These are phyloP conservation scores for Lutjanus erythropterus DNA, from an alignment of 2,113 vertebrate genomes.

Conservation along the genomic window DNA sequence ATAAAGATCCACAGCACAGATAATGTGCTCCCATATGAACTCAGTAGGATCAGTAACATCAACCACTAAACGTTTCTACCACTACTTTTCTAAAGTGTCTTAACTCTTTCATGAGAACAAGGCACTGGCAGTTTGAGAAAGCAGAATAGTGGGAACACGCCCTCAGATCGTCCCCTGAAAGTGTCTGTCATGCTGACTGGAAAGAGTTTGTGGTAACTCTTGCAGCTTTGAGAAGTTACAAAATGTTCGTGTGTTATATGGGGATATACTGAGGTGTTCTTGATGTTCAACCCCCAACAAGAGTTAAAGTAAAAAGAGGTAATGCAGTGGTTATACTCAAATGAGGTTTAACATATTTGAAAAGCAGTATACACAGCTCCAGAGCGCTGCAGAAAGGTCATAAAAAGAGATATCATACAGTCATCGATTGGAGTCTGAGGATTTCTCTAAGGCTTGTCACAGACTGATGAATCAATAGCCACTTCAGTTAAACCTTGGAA, in stretches of 20 bases:
- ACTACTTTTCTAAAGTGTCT: conserved; percentile 33
- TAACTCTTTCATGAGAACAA: conserved; percentile 63
- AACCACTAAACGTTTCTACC: conserved; percentile 11
- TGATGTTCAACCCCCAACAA: conserved; percentile 1
- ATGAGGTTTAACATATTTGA: conserved; percentile 50
- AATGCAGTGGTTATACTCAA: conserved; percentile 46
- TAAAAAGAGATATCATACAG: neutral
- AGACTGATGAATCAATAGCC: conserved; percentile 24
- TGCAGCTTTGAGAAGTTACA: neutral
- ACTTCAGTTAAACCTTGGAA: conserved; percentile 49
- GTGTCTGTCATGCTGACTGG: conserved; percentile 63
- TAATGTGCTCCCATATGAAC: conserved; percentile 51
- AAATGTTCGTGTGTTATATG: neutral
- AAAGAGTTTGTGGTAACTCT: conserved; percentile 12
- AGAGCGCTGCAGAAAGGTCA: conserved; percentile 41
- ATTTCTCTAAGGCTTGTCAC: conserved; percentile 45
- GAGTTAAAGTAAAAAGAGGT: conserved; percentile 44
- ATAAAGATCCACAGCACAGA: conserved; percentile 50
- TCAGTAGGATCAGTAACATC: neutral
- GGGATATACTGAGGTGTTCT: conserved; percentile 1
- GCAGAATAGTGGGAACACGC: conserved; percentile 38
- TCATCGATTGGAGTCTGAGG: conserved; percentile 1
- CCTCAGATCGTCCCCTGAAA: conserved; percentile 42
- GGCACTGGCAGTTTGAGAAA: conserved; percentile 70
- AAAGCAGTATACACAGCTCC: conserved; percentile 16